Evolutionary conservation across 2,113 vertebrate species (phyloP).

Genomic region (Barnardius zonarius): DNA sequence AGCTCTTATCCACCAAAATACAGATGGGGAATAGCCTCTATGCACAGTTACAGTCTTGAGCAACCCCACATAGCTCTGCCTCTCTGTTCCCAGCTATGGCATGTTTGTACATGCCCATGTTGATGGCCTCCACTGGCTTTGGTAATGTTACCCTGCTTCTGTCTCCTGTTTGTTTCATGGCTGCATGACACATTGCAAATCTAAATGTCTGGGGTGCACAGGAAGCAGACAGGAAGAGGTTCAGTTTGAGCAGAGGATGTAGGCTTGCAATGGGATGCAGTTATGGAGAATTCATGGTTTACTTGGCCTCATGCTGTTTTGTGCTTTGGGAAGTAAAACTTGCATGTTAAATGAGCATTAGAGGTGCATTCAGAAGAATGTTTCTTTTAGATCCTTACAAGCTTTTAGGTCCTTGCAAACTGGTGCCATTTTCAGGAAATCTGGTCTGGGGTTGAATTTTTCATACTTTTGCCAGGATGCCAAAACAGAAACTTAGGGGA

Average conservation of each 20-base stretch:
- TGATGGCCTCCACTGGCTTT: neutral
- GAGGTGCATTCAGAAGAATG: rapidly evolving
- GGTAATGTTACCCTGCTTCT: neutral
- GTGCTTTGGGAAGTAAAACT: neutral
- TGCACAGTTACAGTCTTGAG: neutral
- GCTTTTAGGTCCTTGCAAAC: neutral
- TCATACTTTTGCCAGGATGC: neutral
- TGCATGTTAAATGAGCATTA: neutral
- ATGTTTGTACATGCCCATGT: rapidly evolving
- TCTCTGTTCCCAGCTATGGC: neutral
- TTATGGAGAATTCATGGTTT: neutral
- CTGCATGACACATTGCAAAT: neutral
- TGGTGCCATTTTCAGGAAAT: neutral
- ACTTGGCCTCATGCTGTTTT: neutral
- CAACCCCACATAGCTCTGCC: neutral
- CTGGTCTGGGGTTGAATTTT: neutral
- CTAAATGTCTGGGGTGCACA: rapidly evolving
- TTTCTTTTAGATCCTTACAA: neutral
- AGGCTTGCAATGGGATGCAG: neutral
- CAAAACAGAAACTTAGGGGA: conserved; percentile 1
- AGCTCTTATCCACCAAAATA: neutral
- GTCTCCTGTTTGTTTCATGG: neutral
- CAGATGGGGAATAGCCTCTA: neutral
- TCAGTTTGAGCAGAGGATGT: rapidly evolving
- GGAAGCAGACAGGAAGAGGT: neutral